Evolutionary conservation across 1,140 invertebrate species (phyloP), one percentile per base, ranked within the genome.

Genomic region (Eumaeus atala): DNA sequence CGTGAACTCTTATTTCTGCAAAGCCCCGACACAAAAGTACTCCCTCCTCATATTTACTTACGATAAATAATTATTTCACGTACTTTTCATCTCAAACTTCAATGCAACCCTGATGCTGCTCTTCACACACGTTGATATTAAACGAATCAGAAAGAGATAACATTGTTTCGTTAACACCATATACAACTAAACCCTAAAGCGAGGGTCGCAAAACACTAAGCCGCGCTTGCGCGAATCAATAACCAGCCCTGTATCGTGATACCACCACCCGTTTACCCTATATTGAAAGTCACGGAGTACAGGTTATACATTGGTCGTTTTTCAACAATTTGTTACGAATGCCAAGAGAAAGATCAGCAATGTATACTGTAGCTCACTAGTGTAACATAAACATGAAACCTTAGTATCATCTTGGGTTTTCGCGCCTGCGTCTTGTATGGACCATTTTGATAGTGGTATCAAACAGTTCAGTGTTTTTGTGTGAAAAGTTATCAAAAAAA

Each of bases 161-260:
- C 9, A 42, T 21, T 57, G 59, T 47, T 33, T 49, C 6, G 40
- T 40, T 59, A 48, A 47, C 44, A 21, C 35, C 61, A 55, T 54
- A 49, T 61, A 68, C 56, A 48, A 64, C 34, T 17, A 12, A 55
- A 49, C 64, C 62, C 53, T 61, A 61, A 56, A 49, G 33, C 14
- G 54, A 72, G 72, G 72, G 70, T 70, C 59, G 68, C 67, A 54
- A 74, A 70, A 67, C 66, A 38, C 16, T 61, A 67, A 28, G 52
- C 58, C 67, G 72, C 81, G 81, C 81, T 64, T 83, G 81, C 81
- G 81, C 70, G 69, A 76, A 84, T 84, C 81, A 75, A 84, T 84
- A 84, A 63, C 57, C 36, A 51, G 17, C 58, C 60, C 55, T 17
- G 48, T 74, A 77, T 65, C 54, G 66, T 35, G 59, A 49, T 54